Evolutionary conservation across 2,888 invertebrate species (phyloP), one percentile per base, ranked within the genome.

Genomic region (Sinodicranocentrus sp.): DNA sequence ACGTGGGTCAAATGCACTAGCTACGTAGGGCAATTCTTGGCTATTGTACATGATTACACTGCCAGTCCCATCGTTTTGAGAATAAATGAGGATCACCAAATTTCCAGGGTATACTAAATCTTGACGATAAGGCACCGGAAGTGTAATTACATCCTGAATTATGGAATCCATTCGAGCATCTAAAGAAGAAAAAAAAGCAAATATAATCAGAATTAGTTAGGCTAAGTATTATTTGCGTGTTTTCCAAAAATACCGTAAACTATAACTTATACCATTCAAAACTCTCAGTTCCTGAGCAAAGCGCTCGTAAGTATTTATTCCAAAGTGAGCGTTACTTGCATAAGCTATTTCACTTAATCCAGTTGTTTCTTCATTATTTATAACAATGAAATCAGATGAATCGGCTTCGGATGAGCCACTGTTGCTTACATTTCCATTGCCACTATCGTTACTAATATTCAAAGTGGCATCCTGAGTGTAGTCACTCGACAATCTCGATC

Each of bases 11-110:
- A 68, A 77, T 1, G 25, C 23, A 25, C 68, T 77, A 5, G 59
- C 25, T 0, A 77, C 68, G 26, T 68, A 77, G 21, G 77, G 77
- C n/a, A 77, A 6, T 33, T 54, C 65, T 33, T 67, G 33, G 15
- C 33, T n/a, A 17, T 76, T 67, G 44, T 54, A 76, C 63, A 54
- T 23, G 1, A 65, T 52, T n/a, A 54, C 76, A 17, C 10, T 65
- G 13, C 65, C 48, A 17, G 28, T 33, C 5, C 76, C 76, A 52
- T 76, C 76, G 13, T 28, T 21, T n/a, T 23, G 65, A 8, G 39
- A 52, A 17, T 54, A 76, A 1, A 76, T 33, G n/a, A 76, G 26
- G 26, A 76, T 65, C 15, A 52, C 48, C 5, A 15, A 33, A 2
- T n/a, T 28, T 0, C 76, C 76, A 25, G 76, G 76, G 19, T 76